These are phyloP conservation scores for Eulithis prunata DNA, from an alignment of 2,888 invertebrate genomes.

Conservation along the genomic window DNA sequence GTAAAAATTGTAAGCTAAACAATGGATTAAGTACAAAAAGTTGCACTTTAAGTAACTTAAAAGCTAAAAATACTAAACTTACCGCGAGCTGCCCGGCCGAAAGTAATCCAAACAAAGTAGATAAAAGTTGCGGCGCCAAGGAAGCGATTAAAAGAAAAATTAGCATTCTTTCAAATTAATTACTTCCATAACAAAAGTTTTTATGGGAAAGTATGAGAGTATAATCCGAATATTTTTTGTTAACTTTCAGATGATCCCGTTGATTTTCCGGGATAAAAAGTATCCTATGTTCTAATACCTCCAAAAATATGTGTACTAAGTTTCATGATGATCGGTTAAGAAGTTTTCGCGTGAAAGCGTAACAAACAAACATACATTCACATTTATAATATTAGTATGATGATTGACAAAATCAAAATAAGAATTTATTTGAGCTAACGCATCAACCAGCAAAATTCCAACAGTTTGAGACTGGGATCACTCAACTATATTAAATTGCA, in stretches of 20 bases:
- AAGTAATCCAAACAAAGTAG: slow-evolving; percentile 83
- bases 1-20: slow-evolving; percentile 23
- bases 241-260: slow-evolving; percentile 50
- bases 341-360: too few relatives aligned
- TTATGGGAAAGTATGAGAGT: slow-evolving; percentile 66
- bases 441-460: slow-evolving; percentile 4
- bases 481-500: slow-evolving; percentile 64
- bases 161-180: slow-evolving; percentile 82
- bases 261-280: too few relatives aligned
- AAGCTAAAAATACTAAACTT: slow-evolving; percentile 65
- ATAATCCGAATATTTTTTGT: slow-evolving; percentile 63
- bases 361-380: too few relatives aligned
- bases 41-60: slow-evolving; percentile 39
- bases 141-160: slow-evolving; percentile 83
- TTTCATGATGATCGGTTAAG: too few relatives aligned
- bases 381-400: too few relatives aligned
- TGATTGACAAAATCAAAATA: too few relatives aligned
- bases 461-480: slow-evolving; percentile 46
- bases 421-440: too few relatives aligned
- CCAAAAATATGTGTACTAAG: too few relatives aligned
- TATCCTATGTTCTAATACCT: too few relatives aligned
- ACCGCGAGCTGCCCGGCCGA: slow-evolving; percentile 69
- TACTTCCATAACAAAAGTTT: slow-evolving; percentile 78
- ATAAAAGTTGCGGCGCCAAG: slow-evolving; percentile 80
- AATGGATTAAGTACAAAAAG: slow-evolving; percentile 50